These are phyloP conservation scores for Acronicta psi DNA, from an alignment of 2,888 invertebrate species.

Conservation along the genomic window DNA sequence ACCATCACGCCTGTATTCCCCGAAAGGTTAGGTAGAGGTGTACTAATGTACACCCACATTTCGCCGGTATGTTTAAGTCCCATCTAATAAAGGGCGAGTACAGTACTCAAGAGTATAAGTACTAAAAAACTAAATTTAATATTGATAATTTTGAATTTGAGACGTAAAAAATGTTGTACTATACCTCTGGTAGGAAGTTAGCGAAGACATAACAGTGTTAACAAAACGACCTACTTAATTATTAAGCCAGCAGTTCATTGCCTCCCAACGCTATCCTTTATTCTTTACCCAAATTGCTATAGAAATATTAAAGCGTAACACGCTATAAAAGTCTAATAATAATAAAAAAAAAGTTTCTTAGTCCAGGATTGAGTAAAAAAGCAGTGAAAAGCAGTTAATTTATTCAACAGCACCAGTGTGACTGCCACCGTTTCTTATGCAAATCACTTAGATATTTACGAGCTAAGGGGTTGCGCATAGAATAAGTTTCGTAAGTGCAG, in stretches of 20 bases:
- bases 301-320: slow-evolving; percentile 52
- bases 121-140: too few species aligned
- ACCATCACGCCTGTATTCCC: too few species aligned
- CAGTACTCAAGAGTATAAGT: too few species aligned
- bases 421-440: slow-evolving; percentile 82
- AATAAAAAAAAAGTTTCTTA: slow-evolving; percentile 57
- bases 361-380: slow-evolving; percentile 62
- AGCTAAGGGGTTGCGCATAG: slow-evolving; percentile 72
- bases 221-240: slow-evolving; percentile 23
- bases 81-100: too few species aligned
- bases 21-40: too few species aligned
- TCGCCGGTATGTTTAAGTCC: too few species aligned
- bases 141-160: too few species aligned
- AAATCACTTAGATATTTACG: slow-evolving; percentile 82
- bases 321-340: slow-evolving; percentile 51
- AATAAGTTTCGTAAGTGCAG: slow-evolving; percentile 66
- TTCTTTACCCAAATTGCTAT: slow-evolving; percentile 38
- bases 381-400: slow-evolving; percentile 72
- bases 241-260: slow-evolving; percentile 22
- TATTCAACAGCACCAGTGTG: slow-evolving; percentile 80
- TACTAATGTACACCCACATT: too few species aligned
- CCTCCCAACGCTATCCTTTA: slow-evolving; percentile 28
- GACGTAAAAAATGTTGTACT: too few species aligned
- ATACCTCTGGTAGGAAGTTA: neutral
- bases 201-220: slow-evolving; percentile 10